Base-by-base conservation (phyloP, 2,888 invertebrate genomes). In the Ceratothoa steindachneri region DNA sequence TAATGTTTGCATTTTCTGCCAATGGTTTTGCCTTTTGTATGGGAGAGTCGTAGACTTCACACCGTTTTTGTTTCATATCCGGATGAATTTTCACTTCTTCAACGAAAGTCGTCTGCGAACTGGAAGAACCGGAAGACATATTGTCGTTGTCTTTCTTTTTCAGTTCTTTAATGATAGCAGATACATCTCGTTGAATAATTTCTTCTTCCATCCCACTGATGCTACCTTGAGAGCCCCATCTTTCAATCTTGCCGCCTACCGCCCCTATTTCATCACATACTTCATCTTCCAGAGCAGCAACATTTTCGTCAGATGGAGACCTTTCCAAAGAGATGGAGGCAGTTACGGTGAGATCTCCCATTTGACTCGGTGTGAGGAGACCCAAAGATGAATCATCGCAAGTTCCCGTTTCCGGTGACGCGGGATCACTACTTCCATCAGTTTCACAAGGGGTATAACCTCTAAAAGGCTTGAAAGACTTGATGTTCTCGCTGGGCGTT, bases 361-460 rank as follows among this genome's bases (percentile, higher is more conserved):
- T 93, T 85, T 93, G 93, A 85, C 93, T 93, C 0, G 93, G 93
- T 9, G 93, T 93, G 78, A 95, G 86, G 82, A 94, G 93, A 3
- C 93, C 93, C 81, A 93, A 86, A 82, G 77, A 77, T 22, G 77
- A 77, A 30, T 77, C 77, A 53, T 77, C 77, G 31, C 72, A 74
- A 5, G 77, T 77, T 19, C 72, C 70, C 52, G 74, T 92, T 92
- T 83, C 94, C 93, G 82, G 93, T 90, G 82, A 88, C 85, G 81
- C 90, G 93, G 81, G 60, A 92, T 88, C 1, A 93, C 93, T 83
- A 91, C 91, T 83, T 92, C 90, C 84, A 92, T 92, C 82, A 1
- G 3, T 24, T 60, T 60, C 60, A 60, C 60, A 24, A 1, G 24
- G n/a, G 12, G 60, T 22, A 60, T 22, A 60, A 1, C 24, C 60